These are phyloP conservation scores for Callopanchax toddi DNA, from an alignment of 2,113 vertebrate genomes.

Conservation along the genomic window DNA sequence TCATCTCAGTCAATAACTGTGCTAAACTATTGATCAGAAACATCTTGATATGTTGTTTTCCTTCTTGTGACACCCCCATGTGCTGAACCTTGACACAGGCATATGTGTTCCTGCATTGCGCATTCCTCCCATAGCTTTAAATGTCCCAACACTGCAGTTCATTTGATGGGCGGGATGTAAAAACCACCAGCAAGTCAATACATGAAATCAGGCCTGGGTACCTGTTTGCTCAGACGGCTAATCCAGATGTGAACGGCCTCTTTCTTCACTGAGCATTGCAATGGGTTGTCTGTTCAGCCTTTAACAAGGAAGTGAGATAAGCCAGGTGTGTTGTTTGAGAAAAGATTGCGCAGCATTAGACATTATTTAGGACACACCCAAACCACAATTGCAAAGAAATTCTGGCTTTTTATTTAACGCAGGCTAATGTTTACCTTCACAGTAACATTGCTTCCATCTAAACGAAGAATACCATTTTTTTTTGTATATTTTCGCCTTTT, in stretches of 20 bases:
- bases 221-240: slow-evolving; percentile 1
- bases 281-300: neutral
- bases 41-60: neutral
- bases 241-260: neutral
- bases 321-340: slow-evolving; percentile 1
- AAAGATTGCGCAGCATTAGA: slow-evolving; percentile 3
- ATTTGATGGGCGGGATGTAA: slow-evolving; percentile 35
- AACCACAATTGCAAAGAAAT: slow-evolving; percentile 8
- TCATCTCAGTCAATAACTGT: neutral
- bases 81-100: slow-evolving; percentile 48
- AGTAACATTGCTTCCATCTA: neutral
- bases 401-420: neutral
- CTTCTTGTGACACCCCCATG: slow-evolving; percentile 13
- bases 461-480: too few species aligned
- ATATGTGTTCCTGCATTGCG: slow-evolving; percentile 45
- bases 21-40: slow-evolving; percentile 18
- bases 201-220: slow-evolving; percentile 41
- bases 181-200: slow-evolving; percentile 59
- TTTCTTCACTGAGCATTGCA: neutral
- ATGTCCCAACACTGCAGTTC: slow-evolving; percentile 55
- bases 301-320: neutral
- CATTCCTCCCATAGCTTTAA: slow-evolving; percentile 78
- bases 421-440: neutral
- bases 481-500: neutral
- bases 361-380: slow-evolving; percentile 28